Evolutionary conservation across 2,113 vertebrate genomes (phyloP).

Genomic region (Leptocoma aspasia): DNA sequence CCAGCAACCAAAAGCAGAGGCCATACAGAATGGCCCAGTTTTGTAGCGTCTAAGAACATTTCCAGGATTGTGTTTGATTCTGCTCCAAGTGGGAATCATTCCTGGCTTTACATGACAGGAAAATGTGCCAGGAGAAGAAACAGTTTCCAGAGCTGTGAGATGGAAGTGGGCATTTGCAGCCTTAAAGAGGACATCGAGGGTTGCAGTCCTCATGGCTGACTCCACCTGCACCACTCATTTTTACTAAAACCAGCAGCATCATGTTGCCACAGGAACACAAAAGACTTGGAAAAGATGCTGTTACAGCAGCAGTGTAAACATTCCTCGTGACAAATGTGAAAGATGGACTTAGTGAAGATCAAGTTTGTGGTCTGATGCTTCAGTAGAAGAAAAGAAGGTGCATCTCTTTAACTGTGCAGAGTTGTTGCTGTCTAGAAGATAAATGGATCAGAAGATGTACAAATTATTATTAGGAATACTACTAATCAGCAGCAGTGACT

Average conservation of each 20-base stretch:
- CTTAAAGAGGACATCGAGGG: neutral
- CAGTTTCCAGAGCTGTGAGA: neutral
- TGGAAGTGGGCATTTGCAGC: neutral
- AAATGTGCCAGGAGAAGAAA: neutral
- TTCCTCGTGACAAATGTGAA: neutral
- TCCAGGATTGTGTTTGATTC: neutral
- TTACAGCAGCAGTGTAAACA: neutral
- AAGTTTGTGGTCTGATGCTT: neutral
- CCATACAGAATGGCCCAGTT: neutral
- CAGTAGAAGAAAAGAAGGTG: neutral
- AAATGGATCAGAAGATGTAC: neutral
- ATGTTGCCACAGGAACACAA: neutral
- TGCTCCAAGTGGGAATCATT: neutral
- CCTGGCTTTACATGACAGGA: neutral
- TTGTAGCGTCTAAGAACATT: neutral
- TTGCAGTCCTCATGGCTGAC: neutral
- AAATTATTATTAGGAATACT: neutral
- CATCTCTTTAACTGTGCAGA: neutral
- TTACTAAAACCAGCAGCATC: neutral
- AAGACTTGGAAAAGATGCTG: neutral
- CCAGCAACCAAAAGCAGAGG: neutral
- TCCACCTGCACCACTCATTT: neutral
- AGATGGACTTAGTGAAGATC: neutral
- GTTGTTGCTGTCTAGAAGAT: neutral
- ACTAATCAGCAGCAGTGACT: neutral